A percentile compares a stretch with the other conserved stretches of the same genome.
phyloP scores from a whole-genome alignment of 2,888 invertebrate genomes.

The Heliothis peltigera region DNA sequence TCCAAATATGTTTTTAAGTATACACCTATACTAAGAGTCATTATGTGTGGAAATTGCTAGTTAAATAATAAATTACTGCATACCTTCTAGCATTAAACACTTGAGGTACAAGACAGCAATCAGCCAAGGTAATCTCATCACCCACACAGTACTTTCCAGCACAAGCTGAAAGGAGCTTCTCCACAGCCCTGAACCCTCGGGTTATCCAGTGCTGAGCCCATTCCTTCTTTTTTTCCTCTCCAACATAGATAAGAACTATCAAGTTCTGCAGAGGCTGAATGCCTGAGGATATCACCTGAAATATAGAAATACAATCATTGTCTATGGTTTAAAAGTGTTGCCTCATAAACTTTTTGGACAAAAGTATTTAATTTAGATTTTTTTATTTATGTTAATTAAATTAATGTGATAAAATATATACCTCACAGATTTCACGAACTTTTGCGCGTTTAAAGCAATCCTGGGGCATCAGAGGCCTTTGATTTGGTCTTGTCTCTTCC shows the following conservation, averaged over 20 bases:
- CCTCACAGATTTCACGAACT: constrained; percentile 97
- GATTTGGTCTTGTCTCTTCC: constrained; percentile 96
- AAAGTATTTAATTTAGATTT: background rate
- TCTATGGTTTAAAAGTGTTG: background rate
- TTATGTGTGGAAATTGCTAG: too few relatives aligned
- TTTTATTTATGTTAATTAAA: background rate
- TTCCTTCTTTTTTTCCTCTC: constrained; percentile 96
- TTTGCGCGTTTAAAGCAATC: constrained; percentile 96
- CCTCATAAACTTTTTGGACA: background rate
- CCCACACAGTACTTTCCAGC: constrained; percentile 98
- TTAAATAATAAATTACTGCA: constrained; percentile 5
- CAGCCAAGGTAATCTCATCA: constrained; percentile 97
- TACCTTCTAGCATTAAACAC: constrained; percentile 97
- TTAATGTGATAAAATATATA: constrained; percentile 50
- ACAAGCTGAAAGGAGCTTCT: constrained; percentile 94
- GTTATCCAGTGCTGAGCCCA: constrained; percentile 98
- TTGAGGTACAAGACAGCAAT: constrained; percentile 98
- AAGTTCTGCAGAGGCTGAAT: constrained; percentile 99
- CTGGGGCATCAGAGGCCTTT: constrained; percentile 95
- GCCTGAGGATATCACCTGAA: constrained; percentile 95
- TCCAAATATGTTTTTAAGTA: too few relatives aligned
- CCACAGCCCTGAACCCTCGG: constrained; percentile 96
- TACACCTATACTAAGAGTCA: too few relatives aligned
- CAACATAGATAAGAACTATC: constrained; percentile 95
- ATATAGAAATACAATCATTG: background rate